Base-by-base conservation (phyloP, 23 tunicate species). In the Trididemnum miniatum region DNA sequence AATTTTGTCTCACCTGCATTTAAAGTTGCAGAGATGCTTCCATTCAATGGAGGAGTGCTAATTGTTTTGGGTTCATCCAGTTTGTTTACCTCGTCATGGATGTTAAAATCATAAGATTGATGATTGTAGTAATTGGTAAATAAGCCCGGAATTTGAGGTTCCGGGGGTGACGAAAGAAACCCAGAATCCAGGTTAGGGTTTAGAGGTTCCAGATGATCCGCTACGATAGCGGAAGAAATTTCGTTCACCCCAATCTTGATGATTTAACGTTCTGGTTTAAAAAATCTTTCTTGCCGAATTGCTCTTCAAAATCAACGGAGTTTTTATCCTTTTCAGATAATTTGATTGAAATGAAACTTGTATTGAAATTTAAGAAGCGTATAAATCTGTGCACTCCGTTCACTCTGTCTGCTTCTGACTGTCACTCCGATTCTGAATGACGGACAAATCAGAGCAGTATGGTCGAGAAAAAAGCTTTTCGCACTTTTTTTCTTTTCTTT, bases 161-260 rank as follows among this genome's bases (percentile, higher is more conserved):
- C 86, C 51, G 86, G 20, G 0, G 86, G 86, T 18, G 84, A 64
- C 20, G 86, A 71, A 2, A 82, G 44, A 52, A 66, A 82, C 3
- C 86, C 78, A 18, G 86, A 22, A 52, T 82, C 86, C 78, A 82
- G 67, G 34, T 82, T 82, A 67, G 65, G 30, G n/a, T 78, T 1
- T 22, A 40, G 37, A 20, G 82, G 38, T 25, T 71, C 86, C 28
- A 82, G 67, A 35, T 23, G 30, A 18, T 71, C 86, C 79, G 86
- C 86, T 34, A 51, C 78, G 31, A 31, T 34, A 51, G 79, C 86
- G 86, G 86, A 69, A 29, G 67, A 36, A 36, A 51, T 29, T 37
- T 71, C 76, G 86, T 82, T 82, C 18, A 82, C 51, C 31, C 86
- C 86, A 60, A 82, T 82, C 31, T 82, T 82, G 86, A 57, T 62